A percentile compares a stretch with the other conserved stretches of the same genome.
These are phyloP conservation scores for Tetheella fluctuosa DNA, from an alignment of 2,888 invertebrate genomes.

Conservation along the genomic window DNA sequence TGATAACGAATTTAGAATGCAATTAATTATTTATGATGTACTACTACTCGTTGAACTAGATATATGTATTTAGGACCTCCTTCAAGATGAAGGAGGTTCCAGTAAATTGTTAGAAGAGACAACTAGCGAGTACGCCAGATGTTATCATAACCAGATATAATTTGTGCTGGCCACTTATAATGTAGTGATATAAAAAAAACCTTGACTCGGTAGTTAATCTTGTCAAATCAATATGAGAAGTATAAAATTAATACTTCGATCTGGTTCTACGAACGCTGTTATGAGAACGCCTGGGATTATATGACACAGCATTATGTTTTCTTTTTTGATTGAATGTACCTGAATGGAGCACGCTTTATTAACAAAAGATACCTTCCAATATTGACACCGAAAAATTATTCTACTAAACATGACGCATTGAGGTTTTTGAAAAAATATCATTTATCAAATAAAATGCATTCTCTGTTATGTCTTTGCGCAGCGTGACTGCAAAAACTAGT, in stretches of 20 bases:
- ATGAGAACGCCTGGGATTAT: conserved; percentile 57
- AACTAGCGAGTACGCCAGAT: conserved; percentile 43
- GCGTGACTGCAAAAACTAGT: conserved; percentile 82
- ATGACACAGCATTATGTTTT: conserved; percentile 63
- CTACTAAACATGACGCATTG: conserved; percentile 51
- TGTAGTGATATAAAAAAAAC: conserved; percentile 45
- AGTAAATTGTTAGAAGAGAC: conserved; percentile 53
- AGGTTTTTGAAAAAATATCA: conserved; percentile 62
- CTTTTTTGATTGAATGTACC: conserved; percentile 60
- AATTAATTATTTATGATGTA: conserved; percentile 60
- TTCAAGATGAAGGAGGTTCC: conserved; percentile 39
- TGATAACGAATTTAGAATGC: conserved; percentile 69
- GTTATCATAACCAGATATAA: conserved; percentile 42
- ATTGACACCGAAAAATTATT: conserved; percentile 72
- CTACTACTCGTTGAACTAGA: conserved; percentile 49
- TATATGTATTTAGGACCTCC: conserved; percentile 42
- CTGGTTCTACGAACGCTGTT: conserved; percentile 59
- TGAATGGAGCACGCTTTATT: conserved; percentile 58
- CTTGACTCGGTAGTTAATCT: conserved; percentile 49
- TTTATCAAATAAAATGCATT: conserved; percentile 82
- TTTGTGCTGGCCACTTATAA: conserved; percentile 42
- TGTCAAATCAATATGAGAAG: conserved; percentile 59
- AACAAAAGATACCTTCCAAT: conserved; percentile 60
- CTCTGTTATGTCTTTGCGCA: conserved; percentile 78
- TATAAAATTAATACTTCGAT: conserved; percentile 58